Evolutionary conservation across 2,113 vertebrate species (phyloP), one percentile per base, ranked within the genome.

Genomic region (Onychostoma macrolepis): DNA sequence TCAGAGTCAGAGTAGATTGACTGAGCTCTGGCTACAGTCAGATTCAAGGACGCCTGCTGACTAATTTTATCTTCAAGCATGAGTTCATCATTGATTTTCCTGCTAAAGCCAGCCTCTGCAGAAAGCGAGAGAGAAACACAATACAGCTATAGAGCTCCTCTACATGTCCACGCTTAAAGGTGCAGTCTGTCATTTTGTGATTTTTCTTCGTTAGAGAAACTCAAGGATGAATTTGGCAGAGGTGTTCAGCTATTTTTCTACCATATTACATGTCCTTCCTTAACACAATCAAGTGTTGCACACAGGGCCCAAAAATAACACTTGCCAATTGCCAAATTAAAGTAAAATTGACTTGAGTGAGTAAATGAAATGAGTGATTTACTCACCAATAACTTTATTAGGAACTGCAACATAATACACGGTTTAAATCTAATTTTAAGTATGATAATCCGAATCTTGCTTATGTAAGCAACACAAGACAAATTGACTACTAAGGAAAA

Each of bases 1-100:
- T 77, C 8, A 83, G 38, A 71, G 71, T 48, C 85, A 79, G 77
- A 83, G 30, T n/a, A 69, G 53, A 65, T 9, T 41, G 53, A 71
- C 67, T n/a, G 76, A 80, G 26, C 79, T 58, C 19, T 80, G 67
- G 71, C 69, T 5, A 72, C 50, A 13, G 26, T 30, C 45, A 61
- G 79, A 85, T 43, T 84, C 86, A 76, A 86, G 61, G 83, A 83
- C 65, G 74, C 83, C 48, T 79, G 77, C 76, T 87, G 67, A 75
- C 80, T 87, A 69, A 85, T 88, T 88, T 89, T 83, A 89, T 89
- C 79, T 82, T 79, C 56, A 65, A 76, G 43, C 48, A 85, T 58
- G 56, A 84, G 58, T 85, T 83, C 85, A 87, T 79, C 72, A 85
- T 85, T 71, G 80, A 87, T 89, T 88, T 87, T 85, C 58, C 71